Evolutionary conservation across 1,140 invertebrate genomes (phyloP).

Genomic region (Drosophila leontia): DNA sequence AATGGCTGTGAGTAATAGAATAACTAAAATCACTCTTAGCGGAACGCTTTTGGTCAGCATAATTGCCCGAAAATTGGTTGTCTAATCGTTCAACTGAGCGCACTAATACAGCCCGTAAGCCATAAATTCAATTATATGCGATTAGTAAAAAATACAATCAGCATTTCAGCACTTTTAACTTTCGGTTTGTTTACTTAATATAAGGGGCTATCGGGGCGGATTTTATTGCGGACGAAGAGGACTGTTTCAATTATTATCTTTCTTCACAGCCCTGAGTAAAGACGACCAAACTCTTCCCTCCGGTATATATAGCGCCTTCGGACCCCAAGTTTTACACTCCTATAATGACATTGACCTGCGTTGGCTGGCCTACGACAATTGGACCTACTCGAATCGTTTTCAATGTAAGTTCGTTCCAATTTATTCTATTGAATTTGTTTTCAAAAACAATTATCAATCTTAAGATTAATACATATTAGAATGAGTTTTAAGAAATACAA

Average conservation of each 20-base stretch:
- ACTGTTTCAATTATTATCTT: neutral
- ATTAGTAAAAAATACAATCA: constrained; percentile 39
- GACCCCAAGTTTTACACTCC: constrained; percentile 87
- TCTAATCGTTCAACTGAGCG: constrained; percentile 1
- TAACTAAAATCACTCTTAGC: neutral
- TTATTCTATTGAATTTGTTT: neutral
- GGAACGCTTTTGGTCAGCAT: neutral
- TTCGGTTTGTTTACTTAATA: constrained; percentile 27
- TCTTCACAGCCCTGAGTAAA: constrained; percentile 38
- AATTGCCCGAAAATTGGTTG: constrained; percentile 3
- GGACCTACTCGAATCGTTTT: constrained; percentile 90
- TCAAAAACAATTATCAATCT: neutral
- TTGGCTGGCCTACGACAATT: constrained; percentile 92
- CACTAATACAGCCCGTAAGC: constrained; percentile 28
- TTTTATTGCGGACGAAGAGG: constrained; percentile 2
- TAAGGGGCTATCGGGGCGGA: constrained; percentile 15
- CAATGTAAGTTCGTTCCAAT: constrained; percentile 66
- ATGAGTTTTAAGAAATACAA: no score
- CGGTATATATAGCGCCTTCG: constrained; percentile 92
- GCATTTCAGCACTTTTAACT: constrained; percentile 6
- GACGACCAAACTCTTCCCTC: constrained; percentile 89
- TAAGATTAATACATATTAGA: no score
- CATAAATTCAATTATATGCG: constrained; percentile 24
- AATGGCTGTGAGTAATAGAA: constrained; percentile 68
- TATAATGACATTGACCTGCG: constrained; percentile 93